These are phyloP conservation scores for Apis florea DNA, from an alignment of 1,140 invertebrate species.

Conservation along the genomic window DNA sequence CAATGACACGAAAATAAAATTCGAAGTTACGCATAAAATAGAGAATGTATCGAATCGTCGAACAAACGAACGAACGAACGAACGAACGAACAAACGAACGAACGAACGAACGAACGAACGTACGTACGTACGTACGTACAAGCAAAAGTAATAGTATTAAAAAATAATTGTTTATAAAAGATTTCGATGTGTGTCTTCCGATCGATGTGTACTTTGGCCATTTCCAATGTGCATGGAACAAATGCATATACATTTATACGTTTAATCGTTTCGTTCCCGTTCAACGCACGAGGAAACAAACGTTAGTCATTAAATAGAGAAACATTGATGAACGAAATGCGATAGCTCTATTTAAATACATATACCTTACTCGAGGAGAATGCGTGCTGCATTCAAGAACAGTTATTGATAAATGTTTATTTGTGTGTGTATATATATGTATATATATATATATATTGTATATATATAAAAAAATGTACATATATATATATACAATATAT, in stretches of 20 bases:
- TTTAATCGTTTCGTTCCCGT: slow-evolving; percentile 19
- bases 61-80: slow-evolving; percentile 14
- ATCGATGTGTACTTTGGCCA: neutral
- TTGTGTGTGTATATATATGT: slow-evolving; percentile 50
- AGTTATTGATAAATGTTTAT: slow-evolving; percentile 44
- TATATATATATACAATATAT: neutral
- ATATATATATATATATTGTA: slow-evolving; percentile 48
- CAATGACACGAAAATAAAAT: neutral
- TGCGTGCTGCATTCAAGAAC: slow-evolving; percentile 10
- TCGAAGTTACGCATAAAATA: neutral
- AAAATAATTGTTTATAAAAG: neutral
- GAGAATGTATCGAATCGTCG: slow-evolving; percentile 3
- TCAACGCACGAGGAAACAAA: neutral
- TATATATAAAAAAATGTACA: too few relatives aligned
- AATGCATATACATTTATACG: neutral
- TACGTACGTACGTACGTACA: neutral
- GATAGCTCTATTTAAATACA: slow-evolving; percentile 9
- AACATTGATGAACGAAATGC: slow-evolving; percentile 1
- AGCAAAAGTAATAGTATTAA: neutral
- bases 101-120: slow-evolving; percentile 10
- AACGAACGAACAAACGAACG: slow-evolving; percentile 23
- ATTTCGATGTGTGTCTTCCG: slow-evolving; percentile 9
- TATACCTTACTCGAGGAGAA: slow-evolving; percentile 15
- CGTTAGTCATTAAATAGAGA: slow-evolving; percentile 3
- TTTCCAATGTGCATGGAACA: neutral